Percentiles rank a stretch among this genome's conserved stretches.
Evolutionary conservation across 1,140 invertebrate genomes (phyloP).

Genomic region (Holotrichia oblita): DNA sequence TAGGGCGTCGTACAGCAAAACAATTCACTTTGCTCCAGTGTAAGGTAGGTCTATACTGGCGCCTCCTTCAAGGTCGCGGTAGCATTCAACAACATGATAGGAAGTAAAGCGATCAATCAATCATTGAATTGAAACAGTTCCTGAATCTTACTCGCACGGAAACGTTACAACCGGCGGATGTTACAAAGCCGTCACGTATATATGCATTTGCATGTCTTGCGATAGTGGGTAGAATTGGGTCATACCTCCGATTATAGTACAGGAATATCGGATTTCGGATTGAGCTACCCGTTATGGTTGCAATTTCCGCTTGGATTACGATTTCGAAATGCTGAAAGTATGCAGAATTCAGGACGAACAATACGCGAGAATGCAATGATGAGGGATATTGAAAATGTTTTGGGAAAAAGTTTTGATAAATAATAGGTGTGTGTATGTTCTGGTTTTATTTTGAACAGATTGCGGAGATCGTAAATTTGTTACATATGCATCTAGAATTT

Average conservation of each 20-base stretch:
- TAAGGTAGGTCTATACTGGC: background rate
- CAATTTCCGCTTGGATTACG: background rate
- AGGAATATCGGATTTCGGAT: background rate
- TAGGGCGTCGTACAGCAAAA: background rate
- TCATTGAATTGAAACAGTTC: constrained; percentile 1
- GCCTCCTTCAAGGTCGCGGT: background rate
- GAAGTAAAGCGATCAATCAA: background rate
- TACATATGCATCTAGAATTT: no score
- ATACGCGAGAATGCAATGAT: no score
- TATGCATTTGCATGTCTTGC: background rate
- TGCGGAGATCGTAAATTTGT: no score
- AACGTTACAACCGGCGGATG: background rate
- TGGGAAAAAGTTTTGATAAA: no score
- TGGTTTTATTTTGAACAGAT: no score
- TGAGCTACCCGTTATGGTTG: no score
- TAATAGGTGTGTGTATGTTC: no score
- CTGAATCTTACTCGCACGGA: background rate
- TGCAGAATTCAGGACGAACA: no score
- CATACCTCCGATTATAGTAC: background rate
- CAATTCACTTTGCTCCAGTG: background rate
- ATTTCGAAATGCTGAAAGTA: background rate
- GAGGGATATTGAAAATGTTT: no score
- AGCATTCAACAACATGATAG: no score
- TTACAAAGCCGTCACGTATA: background rate
- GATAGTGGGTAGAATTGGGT: background rate